Base-by-base conservation (phyloP, 1,140 invertebrate genomes). In the Laupala kohalensis region DNA sequence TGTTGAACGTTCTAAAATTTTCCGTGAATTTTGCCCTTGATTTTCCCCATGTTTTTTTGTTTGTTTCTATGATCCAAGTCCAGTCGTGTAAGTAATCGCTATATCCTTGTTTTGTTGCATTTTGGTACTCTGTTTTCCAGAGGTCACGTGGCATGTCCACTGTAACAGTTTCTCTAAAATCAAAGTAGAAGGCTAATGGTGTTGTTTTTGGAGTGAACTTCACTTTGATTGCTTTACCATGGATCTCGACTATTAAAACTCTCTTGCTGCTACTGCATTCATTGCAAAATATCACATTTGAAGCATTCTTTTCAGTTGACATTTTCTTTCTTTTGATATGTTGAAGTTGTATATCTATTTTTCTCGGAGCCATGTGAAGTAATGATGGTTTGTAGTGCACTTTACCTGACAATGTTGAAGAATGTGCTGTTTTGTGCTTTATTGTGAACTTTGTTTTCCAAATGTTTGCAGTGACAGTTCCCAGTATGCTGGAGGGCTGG, bases 361-460 rank as follows among this genome's bases (percentile, higher is more conserved):
- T 28, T 23, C 67, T 69, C 6, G 67, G 67, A 9, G 6, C 6
- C 67, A 27, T 23, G 29, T 69, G 67, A 12, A 69, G n/a, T 19
- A 69, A 23, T 28, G 27, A 25, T 28, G 67, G 15, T 12, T 69
- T 69, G 67, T 69, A 69, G 9, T 25, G 23, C 6, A 69, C 27
- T 69, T 69, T 25, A 25, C 9, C 29, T 23, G 27, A 69, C 15
- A n/a, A 25, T 26, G 3, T 5, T 13, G 26, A 5, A 12, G n/a
- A 6, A 1, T 26, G 9, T 19, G 15, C 6, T 69, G 67, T 28
- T n/a, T 25, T 9, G 13, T 25, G 19, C 12, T 69, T n/a, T 13
- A 69, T 69, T 37, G 23, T 69, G 25, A 69, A 69, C 25, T 37
- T n/a, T 15, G 67, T 69, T 69, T 25, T 25, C 67, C 67, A 70